These are phyloP conservation scores for Amblyornis subalaris DNA, from an alignment of 2,113 vertebrate genomes.

Conservation along the genomic window DNA sequence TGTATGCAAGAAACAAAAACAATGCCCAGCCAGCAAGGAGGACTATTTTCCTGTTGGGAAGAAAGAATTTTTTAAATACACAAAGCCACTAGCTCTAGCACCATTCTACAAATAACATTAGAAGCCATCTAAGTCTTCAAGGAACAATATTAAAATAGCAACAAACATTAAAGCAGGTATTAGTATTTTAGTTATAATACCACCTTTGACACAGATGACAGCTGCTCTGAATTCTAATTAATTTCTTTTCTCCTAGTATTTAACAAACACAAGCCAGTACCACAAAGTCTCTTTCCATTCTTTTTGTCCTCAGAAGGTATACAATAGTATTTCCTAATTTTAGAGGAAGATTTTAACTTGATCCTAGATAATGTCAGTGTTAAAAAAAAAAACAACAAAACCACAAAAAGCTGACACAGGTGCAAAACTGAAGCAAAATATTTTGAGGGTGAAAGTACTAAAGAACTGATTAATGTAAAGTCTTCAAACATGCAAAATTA, in stretches of 20 bases:
- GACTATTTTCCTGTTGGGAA: slow-evolving; percentile 85
- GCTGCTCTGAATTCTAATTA: not conserved
- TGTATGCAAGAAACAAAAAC: slow-evolving; percentile 94
- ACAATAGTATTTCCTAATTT: not conserved
- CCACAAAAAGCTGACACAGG: not conserved
- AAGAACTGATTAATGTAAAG: not conserved
- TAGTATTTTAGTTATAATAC: not conserved
- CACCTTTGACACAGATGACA: not conserved
- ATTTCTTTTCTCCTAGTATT: not conserved
- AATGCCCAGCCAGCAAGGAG: slow-evolving; percentile 96
- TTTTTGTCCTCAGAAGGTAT: not conserved
- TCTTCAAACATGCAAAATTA: not conserved
- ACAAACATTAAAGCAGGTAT: not conserved
- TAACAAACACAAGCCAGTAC: not conserved
- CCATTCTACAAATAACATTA: not conserved
- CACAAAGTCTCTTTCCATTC: not conserved
- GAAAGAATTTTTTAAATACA: slow-evolving; percentile 17
- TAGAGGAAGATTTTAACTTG: not conserved
- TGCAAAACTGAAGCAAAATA: not conserved
- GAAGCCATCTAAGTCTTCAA: not conserved
- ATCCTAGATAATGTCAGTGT: not conserved
- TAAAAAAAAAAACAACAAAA: not conserved
- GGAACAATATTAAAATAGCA: not conserved
- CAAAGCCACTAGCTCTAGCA: not conserved
- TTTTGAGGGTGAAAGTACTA: not conserved